Percentiles rank a stretch among this genome's conserved stretches.
Evolutionary conservation across 2,113 vertebrate species (phyloP).

Genomic region (Oophaga pumilio): DNA sequence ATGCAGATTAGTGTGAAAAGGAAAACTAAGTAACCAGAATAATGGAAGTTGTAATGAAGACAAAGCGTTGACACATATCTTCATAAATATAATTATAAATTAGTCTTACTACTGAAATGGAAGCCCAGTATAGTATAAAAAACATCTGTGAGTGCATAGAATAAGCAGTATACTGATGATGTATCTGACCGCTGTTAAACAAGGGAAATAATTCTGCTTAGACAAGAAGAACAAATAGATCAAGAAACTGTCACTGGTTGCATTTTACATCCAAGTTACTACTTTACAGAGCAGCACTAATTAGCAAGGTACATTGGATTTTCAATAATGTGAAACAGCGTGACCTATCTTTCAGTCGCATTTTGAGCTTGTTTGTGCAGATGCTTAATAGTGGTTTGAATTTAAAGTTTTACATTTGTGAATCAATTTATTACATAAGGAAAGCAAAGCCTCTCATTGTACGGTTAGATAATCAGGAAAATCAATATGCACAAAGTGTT

Average conservation of each 20-base stretch:
- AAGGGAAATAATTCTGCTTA: constrained; percentile 19
- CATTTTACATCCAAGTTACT: constrained; percentile 26
- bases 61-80: too few species aligned
- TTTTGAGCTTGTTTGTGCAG: constrained; percentile 36
- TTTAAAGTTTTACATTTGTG: background rate
- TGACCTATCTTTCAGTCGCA: background rate
- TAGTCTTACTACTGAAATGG: background rate
- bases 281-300: constrained; percentile 34
- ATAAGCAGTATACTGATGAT: background rate
- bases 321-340: constrained; percentile 42
- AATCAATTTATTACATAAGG: background rate
- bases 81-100: background rate
- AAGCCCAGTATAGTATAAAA: background rate
- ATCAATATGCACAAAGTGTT: background rate
- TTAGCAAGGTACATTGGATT: constrained; percentile 51
- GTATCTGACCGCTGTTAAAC: constrained; percentile 9
- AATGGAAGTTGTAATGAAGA: too few species aligned
- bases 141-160: background rate
- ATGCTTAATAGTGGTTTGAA: background rate
- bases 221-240: constrained; percentile 36
- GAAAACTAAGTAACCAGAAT: too few species aligned
- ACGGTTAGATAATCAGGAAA: background rate
- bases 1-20: too few species aligned
- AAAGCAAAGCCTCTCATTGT: background rate
- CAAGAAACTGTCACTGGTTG: constrained; percentile 10